Percentiles rank a stretch among this genome's conserved stretches.
Evolutionary conservation across 2,113 vertebrate species (phyloP).

Genomic region (Phainopepla nitens): DNA sequence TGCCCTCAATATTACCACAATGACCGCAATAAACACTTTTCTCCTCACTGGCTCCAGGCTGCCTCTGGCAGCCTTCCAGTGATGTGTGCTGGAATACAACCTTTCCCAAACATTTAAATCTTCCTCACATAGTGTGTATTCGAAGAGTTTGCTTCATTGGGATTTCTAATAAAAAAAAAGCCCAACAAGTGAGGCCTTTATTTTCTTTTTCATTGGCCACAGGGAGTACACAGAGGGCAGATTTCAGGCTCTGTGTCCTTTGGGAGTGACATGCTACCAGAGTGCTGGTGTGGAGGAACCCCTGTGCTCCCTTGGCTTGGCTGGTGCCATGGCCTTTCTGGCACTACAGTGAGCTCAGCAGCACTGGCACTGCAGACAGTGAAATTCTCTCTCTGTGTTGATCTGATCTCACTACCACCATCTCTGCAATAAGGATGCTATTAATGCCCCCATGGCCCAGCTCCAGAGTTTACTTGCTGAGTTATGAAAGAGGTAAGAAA

Average conservation of each 20-base stretch:
- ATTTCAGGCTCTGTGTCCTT: neutral
- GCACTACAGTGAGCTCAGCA: neutral
- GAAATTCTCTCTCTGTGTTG: neutral
- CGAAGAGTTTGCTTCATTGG: neutral
- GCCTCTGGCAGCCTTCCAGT: conserved; percentile 37
- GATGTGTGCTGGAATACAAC: neutral
- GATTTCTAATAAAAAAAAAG: neutral
- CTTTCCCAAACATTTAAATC: neutral
- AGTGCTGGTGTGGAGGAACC: neutral
- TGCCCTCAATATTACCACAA: neutral
- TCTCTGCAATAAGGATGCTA: neutral
- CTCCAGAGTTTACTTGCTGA: neutral
- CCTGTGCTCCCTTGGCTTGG: neutral
- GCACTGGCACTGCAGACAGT: neutral
- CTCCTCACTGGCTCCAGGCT: neutral
- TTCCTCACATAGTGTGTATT: neutral
- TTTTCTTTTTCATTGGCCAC: neutral
- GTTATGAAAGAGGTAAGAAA: neutral
- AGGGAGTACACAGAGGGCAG: neutral
- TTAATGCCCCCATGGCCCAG: neutral
- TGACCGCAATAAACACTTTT: conserved; percentile 39
- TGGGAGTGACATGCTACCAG: accelerated
- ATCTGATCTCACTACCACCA: neutral
- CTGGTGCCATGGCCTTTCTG: neutral
- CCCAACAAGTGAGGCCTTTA: neutral